A percentile compares a stretch with the other conserved stretches of the same genome.
Evolutionary conservation across 2,888 invertebrate species (phyloP).

Genomic region (Meteorus colon): DNA sequence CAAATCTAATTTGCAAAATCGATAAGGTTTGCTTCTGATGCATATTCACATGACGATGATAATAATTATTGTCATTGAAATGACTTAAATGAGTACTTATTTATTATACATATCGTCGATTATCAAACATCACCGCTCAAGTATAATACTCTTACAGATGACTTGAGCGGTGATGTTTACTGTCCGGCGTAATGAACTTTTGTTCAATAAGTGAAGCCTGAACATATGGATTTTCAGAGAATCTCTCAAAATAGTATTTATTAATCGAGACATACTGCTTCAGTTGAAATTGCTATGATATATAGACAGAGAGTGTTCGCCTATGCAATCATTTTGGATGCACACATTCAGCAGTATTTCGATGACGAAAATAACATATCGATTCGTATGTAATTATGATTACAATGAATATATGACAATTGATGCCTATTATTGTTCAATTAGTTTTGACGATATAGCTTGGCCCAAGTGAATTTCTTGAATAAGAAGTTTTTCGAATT

Average conservation of each 20-base stretch:
- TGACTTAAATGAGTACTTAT: slow-evolving; percentile 45
- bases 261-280: slow-evolving; percentile 14
- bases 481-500: background rate
- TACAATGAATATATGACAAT: slow-evolving; percentile 30
- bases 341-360: slow-evolving; percentile 44
- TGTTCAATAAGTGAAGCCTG: background rate
- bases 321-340: slow-evolving; percentile 27
- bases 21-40: background rate
- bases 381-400: slow-evolving; percentile 27
- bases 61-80: background rate
- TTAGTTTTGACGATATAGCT: background rate
- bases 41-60: background rate
- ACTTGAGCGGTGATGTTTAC: too few species aligned
- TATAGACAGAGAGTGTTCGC: slow-evolving; percentile 14
- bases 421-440: background rate
- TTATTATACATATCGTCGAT: slow-evolving; percentile 32
- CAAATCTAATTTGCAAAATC: background rate
- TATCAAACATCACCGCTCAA: too few species aligned
- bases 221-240: slow-evolving; percentile 22
- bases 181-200: slow-evolving; percentile 27
- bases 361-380: slow-evolving; percentile 32
- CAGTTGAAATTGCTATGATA: slow-evolving; percentile 1
- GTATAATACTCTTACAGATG: too few species aligned
- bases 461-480: slow-evolving; percentile 8
- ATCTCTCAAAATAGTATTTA: slow-evolving; percentile 11